These are phyloP conservation scores for Pangasius mekongensis DNA, from an alignment of 2,797 vertebrate species.

Conservation along the genomic window DNA sequence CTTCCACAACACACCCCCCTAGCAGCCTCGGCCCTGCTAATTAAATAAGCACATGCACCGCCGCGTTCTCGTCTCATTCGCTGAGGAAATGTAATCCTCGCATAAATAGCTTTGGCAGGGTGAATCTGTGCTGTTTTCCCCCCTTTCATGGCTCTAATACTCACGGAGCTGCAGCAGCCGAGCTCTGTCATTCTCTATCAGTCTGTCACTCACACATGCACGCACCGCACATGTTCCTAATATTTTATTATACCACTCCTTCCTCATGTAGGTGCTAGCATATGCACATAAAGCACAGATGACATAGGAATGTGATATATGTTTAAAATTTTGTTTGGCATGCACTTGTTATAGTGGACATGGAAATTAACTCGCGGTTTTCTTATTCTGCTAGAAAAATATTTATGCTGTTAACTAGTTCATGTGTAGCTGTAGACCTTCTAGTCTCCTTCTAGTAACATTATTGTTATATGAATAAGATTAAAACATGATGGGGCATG, in stretches of 20 bases:
- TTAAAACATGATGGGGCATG: not conserved
- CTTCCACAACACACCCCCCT: conserved; percentile 68
- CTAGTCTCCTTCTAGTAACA: not conserved
- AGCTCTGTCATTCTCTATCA: conserved; percentile 28
- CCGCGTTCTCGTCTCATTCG: conserved; percentile 90
- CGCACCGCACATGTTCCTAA: conserved; percentile 30
- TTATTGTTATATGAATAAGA: not conserved
- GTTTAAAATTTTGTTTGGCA: conserved; percentile 7
- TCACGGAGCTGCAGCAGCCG: conserved; percentile 30
- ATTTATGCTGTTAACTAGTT: not conserved
- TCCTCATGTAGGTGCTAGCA: not conserved
- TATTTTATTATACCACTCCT: conserved; percentile 25
- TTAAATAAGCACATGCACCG: conserved; percentile 99
- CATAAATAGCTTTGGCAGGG: conserved; percentile 96
- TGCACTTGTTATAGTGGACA: conserved; percentile 2
- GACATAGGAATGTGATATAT: conserved; percentile 33
- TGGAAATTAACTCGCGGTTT: conserved; percentile 8
- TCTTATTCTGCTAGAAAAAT: not conserved
- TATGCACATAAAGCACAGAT: conserved; percentile 18
- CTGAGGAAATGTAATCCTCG: conserved; percentile 96
- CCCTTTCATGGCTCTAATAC: conserved; percentile 47
- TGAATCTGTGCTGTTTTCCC: conserved; percentile 62
- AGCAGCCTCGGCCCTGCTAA: conserved; percentile 88
- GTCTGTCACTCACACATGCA: conserved; percentile 23
- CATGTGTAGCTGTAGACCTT: not conserved